Evolutionary conservation across 2,888 invertebrate species (phyloP).

Genomic region (Ichneumoninae sp.): DNA sequence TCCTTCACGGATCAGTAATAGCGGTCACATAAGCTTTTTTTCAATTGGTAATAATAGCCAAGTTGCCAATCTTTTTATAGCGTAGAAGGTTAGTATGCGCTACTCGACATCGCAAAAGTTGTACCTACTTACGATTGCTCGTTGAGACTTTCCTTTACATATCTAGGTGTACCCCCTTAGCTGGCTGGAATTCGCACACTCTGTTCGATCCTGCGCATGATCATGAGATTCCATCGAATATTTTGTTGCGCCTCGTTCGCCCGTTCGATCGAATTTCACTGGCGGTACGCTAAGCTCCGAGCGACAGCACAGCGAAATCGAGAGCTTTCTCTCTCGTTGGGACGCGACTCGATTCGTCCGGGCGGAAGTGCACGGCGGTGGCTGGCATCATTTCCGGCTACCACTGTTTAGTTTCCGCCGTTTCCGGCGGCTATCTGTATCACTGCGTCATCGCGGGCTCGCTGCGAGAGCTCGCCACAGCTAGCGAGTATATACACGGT

Average conservation of each 20-base stretch:
- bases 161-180: no score
- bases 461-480: conserved; percentile 25
- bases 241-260: conserved; percentile 1
- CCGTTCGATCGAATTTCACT: conserved; percentile 68
- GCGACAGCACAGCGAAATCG: conserved; percentile 24
- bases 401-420: conserved; percentile 81
- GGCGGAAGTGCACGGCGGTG: conserved; percentile 78
- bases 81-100: no score
- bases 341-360: conserved; percentile 52
- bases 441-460: conserved; percentile 75
- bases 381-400: conserved; percentile 80
- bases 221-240: neutral
- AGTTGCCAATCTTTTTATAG: no score
- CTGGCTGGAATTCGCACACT: no score
- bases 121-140: no score
- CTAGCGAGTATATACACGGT: conserved; percentile 23
- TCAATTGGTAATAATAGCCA: no score
- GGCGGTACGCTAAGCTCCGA: neutral
- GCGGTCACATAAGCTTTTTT: no score
- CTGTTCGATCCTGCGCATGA: neutral
- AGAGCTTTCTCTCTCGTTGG: conserved; percentile 27
- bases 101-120: no score
- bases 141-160: no score
- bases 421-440: conserved; percentile 79
- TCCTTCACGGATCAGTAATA: neutral